phyloP scores from a whole-genome alignment of 2,113 vertebrate genomes.

The Triplophysa siluroides region DNA sequence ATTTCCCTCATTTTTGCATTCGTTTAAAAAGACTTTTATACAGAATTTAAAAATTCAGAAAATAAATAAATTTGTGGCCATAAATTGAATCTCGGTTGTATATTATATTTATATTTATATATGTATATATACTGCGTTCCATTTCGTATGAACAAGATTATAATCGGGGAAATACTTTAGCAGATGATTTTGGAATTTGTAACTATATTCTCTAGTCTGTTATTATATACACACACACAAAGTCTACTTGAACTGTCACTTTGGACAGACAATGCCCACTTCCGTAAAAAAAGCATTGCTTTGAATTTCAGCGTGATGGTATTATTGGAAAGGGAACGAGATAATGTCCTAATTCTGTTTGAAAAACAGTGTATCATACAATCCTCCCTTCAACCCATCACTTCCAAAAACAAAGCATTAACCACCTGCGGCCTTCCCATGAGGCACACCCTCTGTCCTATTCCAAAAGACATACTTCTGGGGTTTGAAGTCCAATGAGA shows the following conservation, averaged over 20 bases:
- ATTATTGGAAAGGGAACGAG: conserved; percentile 25
- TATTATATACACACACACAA: conserved; percentile 64
- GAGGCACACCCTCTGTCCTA: conserved; percentile 39
- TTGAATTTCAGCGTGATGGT: conserved; percentile 63
- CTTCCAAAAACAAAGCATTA: conserved; percentile 29
- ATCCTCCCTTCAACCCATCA: conserved; percentile 33
- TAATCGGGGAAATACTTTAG: conserved; percentile 50
- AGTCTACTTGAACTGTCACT: conserved; percentile 64
- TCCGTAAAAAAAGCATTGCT: conserved; percentile 68
- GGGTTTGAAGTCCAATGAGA: conserved; percentile 10
- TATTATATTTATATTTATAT: conserved; percentile 52
- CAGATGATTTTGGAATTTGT: conserved; percentile 62
- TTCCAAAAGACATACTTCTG: conserved; percentile 28
- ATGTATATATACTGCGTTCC: conserved; percentile 63
- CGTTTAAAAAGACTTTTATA: conserved; percentile 70
- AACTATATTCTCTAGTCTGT: conserved; percentile 59
- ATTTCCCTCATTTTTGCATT: conserved; percentile 71
- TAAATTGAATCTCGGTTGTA: conserved; percentile 69
- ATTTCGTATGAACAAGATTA: conserved; percentile 71
- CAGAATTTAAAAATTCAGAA: conserved; percentile 79
- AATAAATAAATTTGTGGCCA: conserved; percentile 81
- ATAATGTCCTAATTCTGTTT: conserved; percentile 23
- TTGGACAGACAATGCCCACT: conserved; percentile 71
- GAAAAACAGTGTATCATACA: conserved; percentile 25
- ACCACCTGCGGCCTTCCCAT: conserved; percentile 10